A percentile compares a stretch with the other conserved stretches of the same genome.
Conservation (phyloP, 2,888 invertebrate genomes). For the Epistrophe eligans region DNA sequence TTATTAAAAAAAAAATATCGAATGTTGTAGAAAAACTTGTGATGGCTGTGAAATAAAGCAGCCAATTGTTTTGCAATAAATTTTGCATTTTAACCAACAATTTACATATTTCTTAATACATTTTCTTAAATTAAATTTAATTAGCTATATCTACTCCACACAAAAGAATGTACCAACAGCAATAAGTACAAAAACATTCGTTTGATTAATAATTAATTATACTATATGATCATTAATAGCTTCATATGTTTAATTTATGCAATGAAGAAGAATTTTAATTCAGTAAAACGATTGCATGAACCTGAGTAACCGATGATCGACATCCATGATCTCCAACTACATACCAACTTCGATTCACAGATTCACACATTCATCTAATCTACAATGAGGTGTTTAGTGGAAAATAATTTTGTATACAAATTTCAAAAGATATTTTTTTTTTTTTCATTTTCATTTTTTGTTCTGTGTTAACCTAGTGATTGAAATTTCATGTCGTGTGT, state of each 20-base stretch:
- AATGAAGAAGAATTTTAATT: not conserved
- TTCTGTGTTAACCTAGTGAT: constrained; percentile 7
- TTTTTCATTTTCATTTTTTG: too few species aligned
- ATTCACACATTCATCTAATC: not conserved
- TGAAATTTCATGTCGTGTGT: constrained; percentile 17
- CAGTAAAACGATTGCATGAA: not conserved
- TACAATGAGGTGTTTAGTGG: not conserved
- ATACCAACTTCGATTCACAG: not conserved
- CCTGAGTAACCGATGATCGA: not conserved
- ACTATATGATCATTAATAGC: not conserved
- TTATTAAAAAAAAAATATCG: too few species aligned
- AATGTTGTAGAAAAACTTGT: too few species aligned
- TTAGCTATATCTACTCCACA: too few species aligned
- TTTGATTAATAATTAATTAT: not conserved
- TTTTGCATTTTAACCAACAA: too few species aligned
- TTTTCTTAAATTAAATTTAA: too few species aligned
- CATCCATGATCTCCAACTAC: constrained; percentile 6
- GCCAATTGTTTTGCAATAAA: too few species aligned
- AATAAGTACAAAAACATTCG: not conserved
- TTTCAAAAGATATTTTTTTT: not conserved
- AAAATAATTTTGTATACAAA: constrained; percentile 2
- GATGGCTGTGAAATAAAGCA: too few species aligned
- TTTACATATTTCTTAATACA: too few species aligned
- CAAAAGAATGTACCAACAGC: not conserved
- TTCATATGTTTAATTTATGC: not conserved